These are phyloP conservation scores for Drosophila lacicola DNA, from an alignment of 2,888 invertebrate genomes.

Conservation along the genomic window DNA sequence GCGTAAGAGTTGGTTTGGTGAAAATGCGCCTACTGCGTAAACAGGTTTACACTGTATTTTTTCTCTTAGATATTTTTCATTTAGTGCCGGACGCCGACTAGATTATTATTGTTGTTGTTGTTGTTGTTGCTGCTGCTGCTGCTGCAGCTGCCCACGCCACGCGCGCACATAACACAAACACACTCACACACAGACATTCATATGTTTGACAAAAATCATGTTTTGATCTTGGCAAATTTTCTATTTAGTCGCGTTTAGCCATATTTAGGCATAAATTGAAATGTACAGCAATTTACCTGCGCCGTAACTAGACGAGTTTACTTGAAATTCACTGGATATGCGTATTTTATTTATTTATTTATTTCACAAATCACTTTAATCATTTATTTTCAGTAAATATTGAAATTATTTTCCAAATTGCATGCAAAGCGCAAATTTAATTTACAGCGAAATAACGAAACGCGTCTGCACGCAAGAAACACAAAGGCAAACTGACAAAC, in stretches of 20 bases:
- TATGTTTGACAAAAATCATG: constrained; percentile 10
- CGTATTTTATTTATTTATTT: background rate
- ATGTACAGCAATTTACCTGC: constrained; percentile 34
- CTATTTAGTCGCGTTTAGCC: constrained; percentile 11
- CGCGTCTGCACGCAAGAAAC: constrained; percentile 76
- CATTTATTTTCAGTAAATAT: constrained; percentile 10
- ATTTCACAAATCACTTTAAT: constrained; percentile 26
- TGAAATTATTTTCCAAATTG: constrained; percentile 14
- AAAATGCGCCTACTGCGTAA: constrained; percentile 63
- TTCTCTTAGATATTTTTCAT: constrained; percentile 48
- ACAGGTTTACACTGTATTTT: constrained; percentile 51
- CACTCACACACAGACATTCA: constrained; percentile 12
- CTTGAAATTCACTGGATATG: constrained; percentile 9
- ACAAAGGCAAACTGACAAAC: constrained; percentile 74
- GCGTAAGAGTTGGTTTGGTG: constrained; percentile 49
- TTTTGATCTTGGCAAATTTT: constrained; percentile 44
- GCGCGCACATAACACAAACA: constrained; percentile 35
- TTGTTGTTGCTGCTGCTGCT: constrained; percentile 31
- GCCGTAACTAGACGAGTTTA: constrained; percentile 1
- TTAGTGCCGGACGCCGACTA: constrained; percentile 54
- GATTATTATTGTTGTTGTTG: constrained; percentile 32
- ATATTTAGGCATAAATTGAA: constrained; percentile 16
- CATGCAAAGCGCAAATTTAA: constrained; percentile 29
- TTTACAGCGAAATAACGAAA: constrained; percentile 47
- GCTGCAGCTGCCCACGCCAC: constrained; percentile 62